These are phyloP conservation scores for Tyrannus savana DNA, from an alignment of 2,113 vertebrate genomes.

Conservation along the genomic window DNA sequence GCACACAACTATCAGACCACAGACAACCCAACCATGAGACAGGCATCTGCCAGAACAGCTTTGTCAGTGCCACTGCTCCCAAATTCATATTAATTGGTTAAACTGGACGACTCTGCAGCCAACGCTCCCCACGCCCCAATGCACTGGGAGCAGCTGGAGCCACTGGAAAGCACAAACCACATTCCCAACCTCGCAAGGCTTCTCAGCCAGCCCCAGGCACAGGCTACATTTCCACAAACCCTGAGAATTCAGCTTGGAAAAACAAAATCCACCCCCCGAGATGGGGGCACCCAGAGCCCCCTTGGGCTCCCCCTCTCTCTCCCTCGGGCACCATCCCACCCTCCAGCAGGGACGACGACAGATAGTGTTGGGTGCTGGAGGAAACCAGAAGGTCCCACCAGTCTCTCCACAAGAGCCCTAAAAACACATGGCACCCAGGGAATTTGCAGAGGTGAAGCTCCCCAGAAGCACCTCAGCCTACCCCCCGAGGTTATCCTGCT, in stretches of 20 bases:
- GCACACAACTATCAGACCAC: not conserved
- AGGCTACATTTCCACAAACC: not conserved
- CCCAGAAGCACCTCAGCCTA: not conserved
- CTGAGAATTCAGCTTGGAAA: not conserved
- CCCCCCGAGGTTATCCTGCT: not conserved
- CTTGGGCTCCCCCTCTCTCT: rapidly evolving
- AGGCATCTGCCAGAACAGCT: not conserved
- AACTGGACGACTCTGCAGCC: rapidly evolving
- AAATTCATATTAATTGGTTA: not conserved
- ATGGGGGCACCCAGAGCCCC: not conserved
- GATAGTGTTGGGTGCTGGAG: not conserved
- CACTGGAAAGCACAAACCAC: not conserved
- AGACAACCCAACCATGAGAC: not conserved
- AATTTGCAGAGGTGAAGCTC: not conserved
- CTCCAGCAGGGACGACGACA: not conserved
- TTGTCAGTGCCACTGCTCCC: not conserved
- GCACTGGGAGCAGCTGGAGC: not conserved
- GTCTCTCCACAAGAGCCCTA: not conserved
- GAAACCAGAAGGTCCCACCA: not conserved
- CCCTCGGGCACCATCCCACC: not conserved
- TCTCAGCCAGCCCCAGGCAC: not conserved
- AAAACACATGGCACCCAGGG: rapidly evolving
- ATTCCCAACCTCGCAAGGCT: rapidly evolving
- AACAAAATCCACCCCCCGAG: rapidly evolving
- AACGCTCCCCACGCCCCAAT: rapidly evolving